Evolutionary conservation across 2,888 invertebrate genomes (phyloP).

Genomic region (Tuta absoluta): DNA sequence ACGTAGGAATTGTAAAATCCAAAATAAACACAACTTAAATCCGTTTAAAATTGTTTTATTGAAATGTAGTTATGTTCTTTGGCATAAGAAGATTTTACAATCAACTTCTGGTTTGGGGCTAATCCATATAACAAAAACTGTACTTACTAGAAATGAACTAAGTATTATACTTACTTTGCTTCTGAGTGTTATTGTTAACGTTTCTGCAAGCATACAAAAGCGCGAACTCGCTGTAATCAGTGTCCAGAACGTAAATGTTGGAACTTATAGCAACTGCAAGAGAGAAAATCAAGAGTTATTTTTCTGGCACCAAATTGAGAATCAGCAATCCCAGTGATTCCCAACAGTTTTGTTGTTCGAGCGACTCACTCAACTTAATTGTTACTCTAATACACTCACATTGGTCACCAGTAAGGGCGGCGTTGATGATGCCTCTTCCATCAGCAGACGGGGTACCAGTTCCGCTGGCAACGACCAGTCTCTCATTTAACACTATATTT

Average conservation of each 20-base stretch:
- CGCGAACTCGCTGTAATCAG: conserved; percentile 83
- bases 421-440: conserved; percentile 54
- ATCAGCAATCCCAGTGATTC: background rate
- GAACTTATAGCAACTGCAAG: conserved; percentile 34
- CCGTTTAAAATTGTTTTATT: too few species aligned
- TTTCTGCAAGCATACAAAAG: conserved; percentile 83
- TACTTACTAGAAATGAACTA: background rate
- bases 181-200: conserved; percentile 39
- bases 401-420: conserved; percentile 26
- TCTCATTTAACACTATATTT: conserved; percentile 53
- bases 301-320: too few species aligned
- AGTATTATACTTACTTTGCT: conserved; percentile 57
- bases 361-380: too few species aligned
- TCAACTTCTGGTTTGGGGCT: too few species aligned
- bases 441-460: conserved; percentile 41
- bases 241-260: conserved; percentile 83
- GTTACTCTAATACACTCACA: background rate
- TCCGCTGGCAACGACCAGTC: conserved; percentile 39
- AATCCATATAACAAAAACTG: too few species aligned
- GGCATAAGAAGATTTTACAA: too few species aligned
- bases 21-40: too few species aligned
- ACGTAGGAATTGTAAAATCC: too few species aligned
- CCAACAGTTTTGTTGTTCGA: too few species aligned
- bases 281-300: background rate
- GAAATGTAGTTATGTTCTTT: too few species aligned